phyloP scores from a whole-genome alignment of 2,888 invertebrate species.

The Thecophora atra region DNA sequence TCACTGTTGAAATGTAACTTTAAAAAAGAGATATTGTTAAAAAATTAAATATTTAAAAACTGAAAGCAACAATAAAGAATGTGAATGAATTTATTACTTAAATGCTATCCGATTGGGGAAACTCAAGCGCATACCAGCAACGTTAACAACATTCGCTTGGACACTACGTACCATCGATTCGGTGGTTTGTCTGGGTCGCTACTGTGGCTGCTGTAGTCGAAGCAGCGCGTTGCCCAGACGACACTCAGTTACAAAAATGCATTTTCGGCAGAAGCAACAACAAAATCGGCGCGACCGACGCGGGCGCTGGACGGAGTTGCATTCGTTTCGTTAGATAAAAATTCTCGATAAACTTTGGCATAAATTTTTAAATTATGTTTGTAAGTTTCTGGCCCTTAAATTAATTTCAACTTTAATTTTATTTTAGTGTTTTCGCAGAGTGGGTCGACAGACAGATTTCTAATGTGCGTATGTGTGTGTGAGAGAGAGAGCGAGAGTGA shows the following conservation, averaged over 20 bases:
- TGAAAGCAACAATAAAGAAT: too few relatives aligned
- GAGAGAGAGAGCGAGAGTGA: background rate
- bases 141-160: too few relatives aligned
- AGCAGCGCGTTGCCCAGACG: background rate
- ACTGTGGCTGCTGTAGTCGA: constrained; percentile 9
- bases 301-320: constrained; percentile 12
- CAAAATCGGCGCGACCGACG: constrained; percentile 22
- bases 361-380: constrained; percentile 2
- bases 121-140: too few relatives aligned
- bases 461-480: background rate
- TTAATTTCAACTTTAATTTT: constrained; percentile 19
- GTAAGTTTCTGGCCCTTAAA: constrained; percentile 5
- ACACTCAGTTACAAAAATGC: constrained; percentile 60
- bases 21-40: background rate
- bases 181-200: background rate
- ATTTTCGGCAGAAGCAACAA: constrained; percentile 60
- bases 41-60: background rate
- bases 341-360: background rate
- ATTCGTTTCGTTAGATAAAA: background rate
- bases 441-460: background rate
- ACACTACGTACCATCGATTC: too few relatives aligned
- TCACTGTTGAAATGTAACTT: background rate
- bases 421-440: too few relatives aligned
- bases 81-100: too few relatives aligned
- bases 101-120: too few relatives aligned